Evolutionary conservation across 37 sponge, comb jelly and placozoan species (phyloP), one percentile per base, ranked within the genome.

Genomic region (Petrosia ficiformis): DNA sequence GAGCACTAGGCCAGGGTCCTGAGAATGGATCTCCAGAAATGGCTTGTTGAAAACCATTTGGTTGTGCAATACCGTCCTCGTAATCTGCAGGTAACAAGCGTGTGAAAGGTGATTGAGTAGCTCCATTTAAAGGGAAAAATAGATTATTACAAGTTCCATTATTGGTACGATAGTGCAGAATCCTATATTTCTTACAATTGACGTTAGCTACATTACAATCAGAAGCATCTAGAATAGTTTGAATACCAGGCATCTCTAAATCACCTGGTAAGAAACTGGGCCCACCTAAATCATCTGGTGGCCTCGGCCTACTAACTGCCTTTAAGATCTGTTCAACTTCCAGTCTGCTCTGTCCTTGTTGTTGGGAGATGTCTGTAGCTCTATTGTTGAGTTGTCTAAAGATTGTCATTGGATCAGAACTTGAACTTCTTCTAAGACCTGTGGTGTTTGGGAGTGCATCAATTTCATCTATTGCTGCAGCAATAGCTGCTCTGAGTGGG

Each of bases 131-230:
- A 19, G 90, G 93, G 60, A 79, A 73, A 0, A 42, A 52, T 0
- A 86, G 54, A 59, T 96, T 96, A 74, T 96, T 96, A 56, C 97
- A 96, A 26, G 6, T 29, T 25, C 63, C 63, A 61, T 24, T 61
- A 28, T 25, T 61, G 11, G 63, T 61, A n/a, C 63, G 71, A 67
- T 84, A 93, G 16, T 29, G 1, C 22, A 65, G 56, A 8, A 76
- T 33, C 48, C 63, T 57, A 26, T 41, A 59, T 10, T 39, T 34
- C 54, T 39, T 48, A 44, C 77, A 81, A 2, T 4, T 3, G 5
- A 16, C 10, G 0, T 21, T 10, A 30, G 48, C 21, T 11, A 10
- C 29, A 1, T 30, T 21, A 38, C 84, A 84, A 37, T 77, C 75
- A 19, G 73, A 32, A 4, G 29, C 16, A 21, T 67, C 32, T 5